phyloP scores from a whole-genome alignment of 2,888 invertebrate genomes.

The Gastrophysa polygoni region DNA sequence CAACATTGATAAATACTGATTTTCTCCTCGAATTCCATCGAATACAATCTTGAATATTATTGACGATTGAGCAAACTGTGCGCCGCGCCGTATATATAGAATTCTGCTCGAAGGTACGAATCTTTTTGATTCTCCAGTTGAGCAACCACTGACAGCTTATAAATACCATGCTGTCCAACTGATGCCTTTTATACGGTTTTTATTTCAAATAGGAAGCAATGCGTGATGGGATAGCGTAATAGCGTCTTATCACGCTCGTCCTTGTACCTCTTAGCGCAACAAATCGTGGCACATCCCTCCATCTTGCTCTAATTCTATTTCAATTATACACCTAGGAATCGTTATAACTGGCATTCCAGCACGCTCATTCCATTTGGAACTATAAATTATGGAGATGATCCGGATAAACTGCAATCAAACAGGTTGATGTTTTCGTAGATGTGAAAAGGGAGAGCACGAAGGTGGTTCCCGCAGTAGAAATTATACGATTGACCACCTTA shows the following conservation, averaged over 20 bases:
- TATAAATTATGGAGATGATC: not conserved
- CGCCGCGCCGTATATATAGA: too few species aligned
- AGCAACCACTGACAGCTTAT: not conserved
- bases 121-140: not conserved
- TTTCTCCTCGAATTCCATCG: too few species aligned
- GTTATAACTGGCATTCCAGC: not conserved
- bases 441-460: not conserved
- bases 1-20: too few species aligned
- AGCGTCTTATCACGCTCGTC: constrained; percentile 17
- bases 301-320: not conserved
- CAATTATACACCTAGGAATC: not conserved
- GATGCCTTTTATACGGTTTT: not conserved
- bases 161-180: not conserved
- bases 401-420: not conserved
- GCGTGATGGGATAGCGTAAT: constrained; percentile 18
- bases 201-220: constrained; percentile 3
- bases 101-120: too few species aligned
- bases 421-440: not conserved
- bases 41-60: too few species aligned
- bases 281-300: not conserved
- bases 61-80: too few species aligned
- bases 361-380: not conserved
- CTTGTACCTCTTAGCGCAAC: not conserved
- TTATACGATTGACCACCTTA: too few species aligned
- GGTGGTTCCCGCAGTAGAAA: not conserved